Base-by-base conservation (phyloP, 1,140 invertebrate species). In the Drosophila watanabei region DNA sequence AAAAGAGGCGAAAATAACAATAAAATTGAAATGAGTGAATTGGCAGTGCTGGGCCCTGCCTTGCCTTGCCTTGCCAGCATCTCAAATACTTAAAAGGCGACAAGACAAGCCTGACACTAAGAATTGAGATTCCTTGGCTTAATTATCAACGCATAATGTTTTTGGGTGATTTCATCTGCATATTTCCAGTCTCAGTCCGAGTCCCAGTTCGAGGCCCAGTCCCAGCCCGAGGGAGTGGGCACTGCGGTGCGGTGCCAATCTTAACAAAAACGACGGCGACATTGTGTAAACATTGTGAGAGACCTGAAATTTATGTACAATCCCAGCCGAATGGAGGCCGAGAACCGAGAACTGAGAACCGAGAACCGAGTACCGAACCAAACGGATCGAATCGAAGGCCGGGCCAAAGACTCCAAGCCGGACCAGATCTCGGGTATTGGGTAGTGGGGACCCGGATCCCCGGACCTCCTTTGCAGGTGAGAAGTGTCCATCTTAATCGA, bases 401-500 rank as follows among this genome's bases (percentile, higher is more conserved):
- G 28, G 33, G n/a, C 28, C 37, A 41, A 28, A 39, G 20, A 57
- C 61, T 58, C 28, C 61, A 41, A 52, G 30, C 28, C 49, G 41
- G 65, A 76, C 79, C 20, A 57, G 60, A 64, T 46, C 45, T 64
- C 20, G 30, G 20, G 56, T n/a, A 30, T 57, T 6, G 8, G 43
- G 49, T 30, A 43, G 9, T 37, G 59, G 63, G 45, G 28, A 11
- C 16, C 35, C 77, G 57, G 57, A 33, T 33, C 76, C 59, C 52
- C 75, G 69, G 65, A 78, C 76, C 58, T 75, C 80, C 68, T 63
- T 79, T 81, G 86, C 86, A 89, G 86, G 86, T 89, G 86, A 89
- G 86, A 90, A 89, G 86, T 89, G 86, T 89, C 86, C 86, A 89
- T 89, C 86, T 89, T 89, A 89, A 89, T 89, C 86, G 86, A 89